Percentiles rank a stretch among this genome's conserved stretches.
These are phyloP conservation scores for Acholoe squamosa DNA, from an alignment of 2,888 invertebrate genomes.

Conservation along the genomic window DNA sequence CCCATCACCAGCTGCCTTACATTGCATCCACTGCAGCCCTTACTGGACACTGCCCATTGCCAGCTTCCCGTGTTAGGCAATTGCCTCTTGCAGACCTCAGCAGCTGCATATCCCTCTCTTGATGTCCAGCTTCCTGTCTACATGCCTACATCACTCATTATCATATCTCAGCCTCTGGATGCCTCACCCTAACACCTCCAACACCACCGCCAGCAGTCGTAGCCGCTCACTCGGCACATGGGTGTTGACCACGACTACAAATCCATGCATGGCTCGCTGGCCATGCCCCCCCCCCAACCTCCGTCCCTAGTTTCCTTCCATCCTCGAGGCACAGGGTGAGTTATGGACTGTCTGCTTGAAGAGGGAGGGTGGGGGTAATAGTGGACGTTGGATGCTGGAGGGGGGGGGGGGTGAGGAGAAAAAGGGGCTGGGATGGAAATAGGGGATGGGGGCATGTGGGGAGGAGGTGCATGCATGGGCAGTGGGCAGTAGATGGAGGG, in stretches of 20 bases:
- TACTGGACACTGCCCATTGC: background rate
- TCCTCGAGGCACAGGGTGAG: background rate
- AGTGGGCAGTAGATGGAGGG: background rate
- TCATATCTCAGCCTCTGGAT: background rate
- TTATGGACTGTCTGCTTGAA: slow-evolving; percentile 46
- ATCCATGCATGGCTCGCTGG: slow-evolving; percentile 49
- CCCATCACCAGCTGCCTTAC: background rate
- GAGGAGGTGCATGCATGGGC: background rate
- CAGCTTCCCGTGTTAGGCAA: background rate
- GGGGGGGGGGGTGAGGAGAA: background rate
- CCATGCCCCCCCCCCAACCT: background rate
- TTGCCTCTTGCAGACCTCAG: background rate
- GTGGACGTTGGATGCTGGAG: background rate
- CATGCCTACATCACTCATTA: background rate
- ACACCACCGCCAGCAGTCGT: background rate
- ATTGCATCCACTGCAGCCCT: background rate
- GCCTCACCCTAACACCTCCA: background rate
- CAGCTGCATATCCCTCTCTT: background rate
- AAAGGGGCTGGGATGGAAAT: no score
- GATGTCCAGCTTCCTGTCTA: background rate
- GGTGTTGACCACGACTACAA: slow-evolving; percentile 40
- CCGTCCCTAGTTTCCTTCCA: background rate
- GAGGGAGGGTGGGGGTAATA: background rate
- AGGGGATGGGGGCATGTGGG: slow-evolving; percentile 17
- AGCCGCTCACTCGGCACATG: slow-evolving; percentile 39